Evolutionary conservation across 92 coral and sea anemone species (phyloP).

Genomic region (Umimayanthus kanabou): DNA sequence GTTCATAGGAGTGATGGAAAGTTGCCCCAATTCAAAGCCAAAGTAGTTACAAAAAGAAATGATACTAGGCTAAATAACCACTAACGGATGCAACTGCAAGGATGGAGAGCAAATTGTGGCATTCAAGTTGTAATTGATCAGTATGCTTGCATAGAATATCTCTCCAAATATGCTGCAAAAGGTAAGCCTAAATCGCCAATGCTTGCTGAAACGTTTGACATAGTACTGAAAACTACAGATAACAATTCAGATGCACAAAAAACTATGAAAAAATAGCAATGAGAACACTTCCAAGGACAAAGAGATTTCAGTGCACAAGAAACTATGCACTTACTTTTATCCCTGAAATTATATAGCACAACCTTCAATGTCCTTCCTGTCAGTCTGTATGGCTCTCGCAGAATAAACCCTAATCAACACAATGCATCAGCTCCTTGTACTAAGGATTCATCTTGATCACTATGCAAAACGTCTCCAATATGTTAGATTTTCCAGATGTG

Average conservation of each 20-base stretch:
- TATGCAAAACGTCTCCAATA: constrained; percentile 47
- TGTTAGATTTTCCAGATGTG: too few species aligned
- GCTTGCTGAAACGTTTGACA: constrained; percentile 35
- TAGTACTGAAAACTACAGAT: constrained; percentile 23
- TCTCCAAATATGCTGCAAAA: constrained; percentile 41
- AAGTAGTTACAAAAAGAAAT: constrained; percentile 48
- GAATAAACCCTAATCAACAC: constrained; percentile 37
- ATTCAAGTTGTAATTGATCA: constrained; percentile 44
- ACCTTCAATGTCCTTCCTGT: constrained; percentile 48
- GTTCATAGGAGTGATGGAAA: constrained; percentile 44
- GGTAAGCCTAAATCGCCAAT: constrained; percentile 48
- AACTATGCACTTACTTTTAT: constrained; percentile 34
- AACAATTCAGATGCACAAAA: constrained; percentile 36
- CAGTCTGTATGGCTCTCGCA: constrained; percentile 53
- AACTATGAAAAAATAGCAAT: constrained; percentile 23
- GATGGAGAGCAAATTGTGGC: constrained; percentile 53
- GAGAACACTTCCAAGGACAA: constrained; percentile 35
- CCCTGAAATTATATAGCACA: constrained; percentile 49
- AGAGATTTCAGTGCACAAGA: constrained; percentile 34
- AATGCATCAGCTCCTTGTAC: constrained; percentile 39
- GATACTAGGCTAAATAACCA: constrained; percentile 48
- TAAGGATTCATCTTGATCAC: constrained; percentile 51
- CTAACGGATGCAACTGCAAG: constrained; percentile 50
- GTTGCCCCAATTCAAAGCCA: constrained; percentile 44
- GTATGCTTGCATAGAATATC: constrained; percentile 19